phyloP scores from a whole-genome alignment of 2,888 invertebrate genomes.

The Hyposoter didymator region DNA sequence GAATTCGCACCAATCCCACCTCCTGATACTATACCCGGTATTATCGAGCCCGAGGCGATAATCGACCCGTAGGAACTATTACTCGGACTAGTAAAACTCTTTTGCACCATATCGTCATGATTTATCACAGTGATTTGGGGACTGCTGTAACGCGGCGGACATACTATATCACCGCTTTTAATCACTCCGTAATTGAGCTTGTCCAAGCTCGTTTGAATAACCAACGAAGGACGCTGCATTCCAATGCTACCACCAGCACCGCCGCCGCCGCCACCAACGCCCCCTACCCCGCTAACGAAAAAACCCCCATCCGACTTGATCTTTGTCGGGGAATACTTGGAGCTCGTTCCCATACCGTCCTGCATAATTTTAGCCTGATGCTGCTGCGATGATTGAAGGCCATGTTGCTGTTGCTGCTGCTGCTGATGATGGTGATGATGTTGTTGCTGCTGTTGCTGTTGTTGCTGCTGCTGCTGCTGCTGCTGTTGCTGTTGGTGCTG shows the following conservation, averaged over 20 bases:
- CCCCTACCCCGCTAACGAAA: conserved; percentile 80
- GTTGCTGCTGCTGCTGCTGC: conserved; percentile 77
- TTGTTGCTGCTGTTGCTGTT: conserved; percentile 78
- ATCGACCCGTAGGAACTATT: conserved; percentile 81
- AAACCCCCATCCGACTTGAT: conserved; percentile 84
- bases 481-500: conserved; percentile 78
- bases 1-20: conserved; percentile 74
- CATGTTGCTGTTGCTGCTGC: conserved; percentile 84
- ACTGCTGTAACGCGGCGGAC: conserved; percentile 86
- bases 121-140: conserved; percentile 97
- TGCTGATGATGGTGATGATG: conserved; percentile 75
- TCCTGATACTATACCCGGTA: conserved; percentile 66
- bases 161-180: conserved; percentile 77
- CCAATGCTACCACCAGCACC: conserved; percentile 15
- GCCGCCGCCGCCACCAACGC: conserved; percentile 15
- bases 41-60: conserved; percentile 75
- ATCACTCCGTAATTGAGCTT: conserved; percentile 85
- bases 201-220: conserved; percentile 91
- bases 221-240: conserved; percentile 88
- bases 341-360: conserved; percentile 78
- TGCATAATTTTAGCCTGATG: conserved; percentile 85
- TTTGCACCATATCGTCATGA: conserved; percentile 92
- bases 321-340: conserved; percentile 86
- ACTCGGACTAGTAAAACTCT: conserved; percentile 83
- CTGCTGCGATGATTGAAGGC: conserved; percentile 65